phyloP scores from a whole-genome alignment of 2,888 invertebrate genomes.

The Artemia sinica region DNA sequence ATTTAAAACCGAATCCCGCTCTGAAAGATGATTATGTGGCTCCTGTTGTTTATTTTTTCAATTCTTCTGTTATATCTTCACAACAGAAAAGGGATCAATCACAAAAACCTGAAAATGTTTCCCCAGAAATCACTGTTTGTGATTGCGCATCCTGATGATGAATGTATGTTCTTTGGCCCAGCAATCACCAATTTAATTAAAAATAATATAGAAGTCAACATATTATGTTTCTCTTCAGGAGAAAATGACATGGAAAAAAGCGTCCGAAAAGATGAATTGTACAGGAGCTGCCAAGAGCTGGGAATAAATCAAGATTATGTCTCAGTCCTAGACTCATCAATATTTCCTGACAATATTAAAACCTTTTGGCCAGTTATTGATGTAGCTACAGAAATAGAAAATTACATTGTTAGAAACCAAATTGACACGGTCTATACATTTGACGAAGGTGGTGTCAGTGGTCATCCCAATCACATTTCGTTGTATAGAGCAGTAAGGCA shows the following conservation, averaged over 20 bases:
- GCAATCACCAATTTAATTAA: slow-evolving; percentile 50
- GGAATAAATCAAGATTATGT: neutral
- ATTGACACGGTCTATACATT: neutral
- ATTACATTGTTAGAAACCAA: neutral
- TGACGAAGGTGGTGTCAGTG: no score
- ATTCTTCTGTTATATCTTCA: no score
- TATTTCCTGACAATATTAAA: neutral
- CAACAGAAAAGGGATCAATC: no score
- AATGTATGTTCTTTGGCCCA: slow-evolving; percentile 97
- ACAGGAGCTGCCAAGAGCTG: slow-evolving; percentile 4
- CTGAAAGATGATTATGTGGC: no score
- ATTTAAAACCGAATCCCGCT: no score
- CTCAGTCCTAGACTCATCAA: neutral
- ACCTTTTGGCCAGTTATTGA: neutral
- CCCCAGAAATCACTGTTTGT: slow-evolving; percentile 53
- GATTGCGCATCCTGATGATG: slow-evolving; percentile 93
- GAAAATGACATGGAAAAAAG: neutral
- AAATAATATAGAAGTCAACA: slow-evolving; percentile 48
- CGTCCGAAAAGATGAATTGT: neutral
- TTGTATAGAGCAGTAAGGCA: no score
- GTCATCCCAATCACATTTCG: no score
- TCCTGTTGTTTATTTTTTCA: no score
- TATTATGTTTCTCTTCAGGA: slow-evolving; percentile 65
- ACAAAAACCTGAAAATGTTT: neutral
- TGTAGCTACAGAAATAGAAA: neutral